phyloP scores from a whole-genome alignment of 2,113 vertebrate genomes.

The Alces alces region DNA sequence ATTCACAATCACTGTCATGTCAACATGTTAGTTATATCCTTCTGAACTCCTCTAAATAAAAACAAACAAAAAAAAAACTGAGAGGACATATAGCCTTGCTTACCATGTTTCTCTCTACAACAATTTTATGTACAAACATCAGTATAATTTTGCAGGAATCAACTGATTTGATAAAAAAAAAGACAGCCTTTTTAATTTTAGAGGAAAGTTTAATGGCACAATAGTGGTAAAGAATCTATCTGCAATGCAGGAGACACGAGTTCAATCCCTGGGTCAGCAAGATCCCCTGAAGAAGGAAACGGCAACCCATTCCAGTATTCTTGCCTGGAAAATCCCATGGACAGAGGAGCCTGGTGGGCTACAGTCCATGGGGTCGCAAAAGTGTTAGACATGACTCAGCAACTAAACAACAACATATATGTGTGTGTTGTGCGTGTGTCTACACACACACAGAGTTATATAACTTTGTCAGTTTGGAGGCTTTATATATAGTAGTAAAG shows the following conservation, averaged over 20 bases:
- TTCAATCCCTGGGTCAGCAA: background rate
- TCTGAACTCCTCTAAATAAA: background rate
- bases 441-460: background rate
- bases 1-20: background rate
- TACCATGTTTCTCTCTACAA: background rate
- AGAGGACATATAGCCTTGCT: background rate
- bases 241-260: background rate
- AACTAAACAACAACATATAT: background rate
- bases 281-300: background rate
- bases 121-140: background rate
- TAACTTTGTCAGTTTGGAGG: background rate
- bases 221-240: background rate
- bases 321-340: background rate
- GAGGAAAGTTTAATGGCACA: background rate
- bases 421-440: background rate
- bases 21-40: background rate
- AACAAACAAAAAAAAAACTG: background rate
- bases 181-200: conserved; percentile 14
- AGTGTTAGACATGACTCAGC: background rate
- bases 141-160: background rate
- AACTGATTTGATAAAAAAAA: background rate
- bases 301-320: background rate
- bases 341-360: background rate
- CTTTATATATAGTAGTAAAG: background rate
- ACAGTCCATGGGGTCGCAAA: background rate